A percentile compares a stretch with the other conserved stretches of the same genome.
Evolutionary conservation across 2,797 vertebrate species (phyloP).

Genomic region (Eurystomus glaucurus): DNA sequence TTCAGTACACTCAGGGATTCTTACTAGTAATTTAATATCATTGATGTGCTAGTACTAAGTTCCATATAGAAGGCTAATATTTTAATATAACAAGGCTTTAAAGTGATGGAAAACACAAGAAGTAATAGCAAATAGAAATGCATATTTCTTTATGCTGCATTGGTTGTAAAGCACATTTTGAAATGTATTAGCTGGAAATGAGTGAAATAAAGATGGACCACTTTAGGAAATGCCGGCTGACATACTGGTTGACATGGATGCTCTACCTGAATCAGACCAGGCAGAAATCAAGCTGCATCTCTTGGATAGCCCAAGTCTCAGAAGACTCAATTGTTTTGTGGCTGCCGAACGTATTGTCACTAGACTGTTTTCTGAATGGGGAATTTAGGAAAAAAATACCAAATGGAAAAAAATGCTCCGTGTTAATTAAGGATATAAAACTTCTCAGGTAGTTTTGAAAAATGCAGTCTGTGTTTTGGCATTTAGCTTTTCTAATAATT

Average conservation of each 20-base stretch:
- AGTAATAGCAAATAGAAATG: neutral
- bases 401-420: neutral
- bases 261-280: neutral
- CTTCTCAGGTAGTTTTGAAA: neutral
- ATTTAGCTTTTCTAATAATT: neutral
- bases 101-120: neutral
- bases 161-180: neutral
- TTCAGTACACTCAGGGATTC: neutral
- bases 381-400: neutral
- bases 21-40: neutral
- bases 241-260: neutral
- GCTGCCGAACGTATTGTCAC: neutral
- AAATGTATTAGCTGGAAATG: neutral
- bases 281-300: neutral
- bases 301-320: neutral
- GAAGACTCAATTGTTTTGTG: neutral
- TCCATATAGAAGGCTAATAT: neutral
- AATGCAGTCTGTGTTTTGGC: neutral
- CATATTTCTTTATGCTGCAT: neutral
- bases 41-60: neutral
- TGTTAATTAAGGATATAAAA: neutral
- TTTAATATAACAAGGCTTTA: neutral
- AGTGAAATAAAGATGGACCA: neutral
- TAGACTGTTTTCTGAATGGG: neutral
- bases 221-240: neutral